Conservation (phyloP, 1,140 invertebrate genomes). For the Heliconius eleuchia region DNA sequence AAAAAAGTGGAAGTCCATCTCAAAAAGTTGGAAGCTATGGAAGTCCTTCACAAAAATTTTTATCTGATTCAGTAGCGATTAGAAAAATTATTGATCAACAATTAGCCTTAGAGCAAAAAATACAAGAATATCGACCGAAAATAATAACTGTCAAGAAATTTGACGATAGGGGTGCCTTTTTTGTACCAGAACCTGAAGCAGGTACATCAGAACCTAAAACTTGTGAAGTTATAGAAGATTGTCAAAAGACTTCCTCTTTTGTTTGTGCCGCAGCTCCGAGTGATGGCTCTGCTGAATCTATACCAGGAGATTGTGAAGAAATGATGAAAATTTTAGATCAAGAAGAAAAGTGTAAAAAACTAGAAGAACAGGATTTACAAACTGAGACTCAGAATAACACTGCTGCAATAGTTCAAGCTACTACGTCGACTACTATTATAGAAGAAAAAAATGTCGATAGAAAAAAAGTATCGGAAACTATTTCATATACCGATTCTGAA, state of each 20-base stretch:
- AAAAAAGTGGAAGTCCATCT: conserved; percentile 76
- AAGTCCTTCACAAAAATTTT: conserved; percentile 78
- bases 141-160: conserved; percentile 77
- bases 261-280: conserved; percentile 81
- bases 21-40: conserved; percentile 81
- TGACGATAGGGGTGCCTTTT: conserved; percentile 77
- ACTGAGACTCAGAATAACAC: conserved; percentile 10
- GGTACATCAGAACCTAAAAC: conserved; percentile 53
- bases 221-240: conserved; percentile 65
- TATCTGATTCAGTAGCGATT: conserved; percentile 74
- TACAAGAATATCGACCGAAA: conserved; percentile 71
- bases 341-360: conserved; percentile 66
- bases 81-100: conserved; percentile 78
- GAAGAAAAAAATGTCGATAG: conserved; percentile 80
- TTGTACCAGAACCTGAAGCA: conserved; percentile 71
- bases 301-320: conserved; percentile 77
- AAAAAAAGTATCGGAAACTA: conserved; percentile 81
- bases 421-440: conserved; percentile 80
- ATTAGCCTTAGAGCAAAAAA: conserved; percentile 73
- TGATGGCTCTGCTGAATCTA: conserved; percentile 76
- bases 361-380: conserved; percentile 46
- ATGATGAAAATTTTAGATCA: conserved; percentile 78
- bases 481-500: conserved; percentile 74
- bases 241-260: conserved; percentile 73
- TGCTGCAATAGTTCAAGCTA: conserved; percentile 35